Base-by-base conservation (phyloP, 2,113 vertebrate species). In the Lasiurus cinereus region DNA sequence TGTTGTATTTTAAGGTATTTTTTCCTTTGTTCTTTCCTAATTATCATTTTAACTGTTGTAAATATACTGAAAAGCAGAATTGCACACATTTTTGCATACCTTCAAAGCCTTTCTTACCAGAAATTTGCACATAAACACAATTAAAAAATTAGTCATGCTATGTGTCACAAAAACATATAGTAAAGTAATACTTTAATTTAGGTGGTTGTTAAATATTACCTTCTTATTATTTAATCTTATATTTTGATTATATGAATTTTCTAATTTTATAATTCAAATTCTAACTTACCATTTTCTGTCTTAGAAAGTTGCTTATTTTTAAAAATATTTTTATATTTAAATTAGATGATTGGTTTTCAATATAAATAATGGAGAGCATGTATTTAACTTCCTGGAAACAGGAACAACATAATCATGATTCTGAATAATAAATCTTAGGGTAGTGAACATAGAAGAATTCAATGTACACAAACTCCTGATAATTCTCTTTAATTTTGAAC, bases 41-140 rank as follows among this genome's bases (percentile, higher is more conserved):
- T 82, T 87, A 46, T 54, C 33, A 56, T 82, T 94, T 94, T 94
- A 80, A 86, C 73, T 87, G 22, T 88, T 70, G 36, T 62, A 85
- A 85, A 50, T 62, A 73, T 29, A 56, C 48, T 74, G 56, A 80
- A 76, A 87, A 82, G n/a, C 48, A 78, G 73, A 52, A 48, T 80
- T 80, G 79, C 52, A 72, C 50, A 54, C 31, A 48, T 72, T 90
- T 86, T 72, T 80, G 31, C 29, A 33, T 64, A 52, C 21, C 74
- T 86, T 73, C n/a, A 54, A 21, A 91, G 56, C 8, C 43, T 85
- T 72, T 43, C 52, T 72, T 73, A 72, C 22, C 22, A 91, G 43
- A 54, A 19, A 66, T 82, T 80, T 86, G 33, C 54, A 87, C 48
- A 66, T 91, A 36, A 91, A 79, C 29, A 6, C 67, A 69, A 69